Evolutionary conservation across 2,797 vertebrate genomes (phyloP), one percentile per base, ranked within the genome.

Genomic region (Halcyon badia): DNA sequence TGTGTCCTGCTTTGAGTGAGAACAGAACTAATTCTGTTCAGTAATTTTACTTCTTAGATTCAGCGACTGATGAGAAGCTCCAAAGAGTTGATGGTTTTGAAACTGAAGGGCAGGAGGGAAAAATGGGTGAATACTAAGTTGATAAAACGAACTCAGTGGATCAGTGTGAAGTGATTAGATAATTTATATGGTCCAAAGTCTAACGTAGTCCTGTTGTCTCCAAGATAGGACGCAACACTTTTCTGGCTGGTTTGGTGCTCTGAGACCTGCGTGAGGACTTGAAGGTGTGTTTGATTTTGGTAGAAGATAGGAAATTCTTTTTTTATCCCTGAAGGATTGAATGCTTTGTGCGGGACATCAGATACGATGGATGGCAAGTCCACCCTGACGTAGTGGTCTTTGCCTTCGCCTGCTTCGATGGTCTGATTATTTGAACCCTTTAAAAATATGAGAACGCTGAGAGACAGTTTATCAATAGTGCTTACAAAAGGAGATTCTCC

Each of bases 401-500:
- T 88, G 37, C 25, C 9, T 90, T 30, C 22, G 33, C 9, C 1
- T 4, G 3, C 24, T 71, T 75, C 35, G 78, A 9, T 44, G 9
- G 61, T 18, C 14, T 31, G 48, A 83, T 83, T 69, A 78, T 41
- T 77, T 87, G 57, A 85, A 62, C 52, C 33, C 66, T 83, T 93
- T 49, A 81, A 93, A 94, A 87, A 62, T 42, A 65, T 21, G 54
- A 84, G 60, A 57, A 72, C 82, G 26, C 60, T 46, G 52, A n/a
- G 35, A 49, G 6, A 20, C 62, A 89, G 56, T 91, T 92, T 93
- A 93, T 92, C 70, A 89, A 44, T 58, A 72, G 21, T 79, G 92
- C 58, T 95, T 89, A 72, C 35, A 83, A 89, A 85, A 68, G 3
- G 8, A 69, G 62, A 51, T 87, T 96, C 9, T 72, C 25, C 79